These are phyloP conservation scores for Wasmannia auropunctata DNA, from an alignment of 1,140 invertebrate species.

Conservation along the genomic window DNA sequence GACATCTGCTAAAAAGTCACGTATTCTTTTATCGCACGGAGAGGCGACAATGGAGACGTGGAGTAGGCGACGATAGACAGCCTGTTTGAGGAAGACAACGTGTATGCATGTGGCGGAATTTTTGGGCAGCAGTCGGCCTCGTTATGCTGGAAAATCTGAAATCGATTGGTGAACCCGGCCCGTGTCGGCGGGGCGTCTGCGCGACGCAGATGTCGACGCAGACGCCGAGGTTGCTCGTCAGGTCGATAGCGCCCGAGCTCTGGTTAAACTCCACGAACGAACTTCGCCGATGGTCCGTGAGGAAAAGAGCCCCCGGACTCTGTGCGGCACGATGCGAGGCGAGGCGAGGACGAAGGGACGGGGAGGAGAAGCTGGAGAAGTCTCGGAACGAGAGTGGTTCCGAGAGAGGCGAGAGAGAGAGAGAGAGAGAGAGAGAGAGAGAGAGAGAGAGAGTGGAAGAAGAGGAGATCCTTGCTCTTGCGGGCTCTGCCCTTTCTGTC, in stretches of 20 bases:
- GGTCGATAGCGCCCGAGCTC: conserved; percentile 82
- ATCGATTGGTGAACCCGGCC: conserved; percentile 80
- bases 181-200: conserved; percentile 77
- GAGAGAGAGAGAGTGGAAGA: conserved; percentile 9
- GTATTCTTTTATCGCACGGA: neutral
- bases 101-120: conserved; percentile 71
- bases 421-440: conserved; percentile 14
- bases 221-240: conserved; percentile 79
- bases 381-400: conserved; percentile 1
- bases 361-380: conserved; percentile 32
- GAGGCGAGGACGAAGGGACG: conserved; percentile 40
- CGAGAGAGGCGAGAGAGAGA: neutral
- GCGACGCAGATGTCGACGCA: conserved; percentile 81
- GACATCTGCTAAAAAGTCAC: neutral
- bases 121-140: conserved; percentile 81
- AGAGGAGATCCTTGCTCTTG: conserved; percentile 37
- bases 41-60: conserved; percentile 7
- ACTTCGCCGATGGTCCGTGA: conserved; percentile 79
- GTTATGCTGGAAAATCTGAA: conserved; percentile 83
- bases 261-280: conserved; percentile 80
- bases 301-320: conserved; percentile 70
- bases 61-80: conserved; percentile 34
- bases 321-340: too few relatives aligned
- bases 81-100: conserved; percentile 20
- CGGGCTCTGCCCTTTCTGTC: conserved; percentile 21